Evolutionary conservation across 2,797 vertebrate species (phyloP).

Genomic region (Anisognathus igniventris): DNA sequence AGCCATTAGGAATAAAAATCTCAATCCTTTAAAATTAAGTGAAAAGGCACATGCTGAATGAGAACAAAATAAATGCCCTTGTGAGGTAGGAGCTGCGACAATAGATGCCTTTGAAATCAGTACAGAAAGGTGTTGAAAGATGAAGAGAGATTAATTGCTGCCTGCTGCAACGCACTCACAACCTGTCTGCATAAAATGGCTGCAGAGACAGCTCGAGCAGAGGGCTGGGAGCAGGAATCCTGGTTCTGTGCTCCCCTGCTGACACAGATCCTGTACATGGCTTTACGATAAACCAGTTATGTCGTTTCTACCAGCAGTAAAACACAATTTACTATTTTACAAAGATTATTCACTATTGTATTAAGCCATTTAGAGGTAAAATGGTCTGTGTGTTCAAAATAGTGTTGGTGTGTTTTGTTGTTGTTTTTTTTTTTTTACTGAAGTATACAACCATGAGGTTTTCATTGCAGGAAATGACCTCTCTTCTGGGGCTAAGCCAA

Average conservation of each 20-base stretch:
- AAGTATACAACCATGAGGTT: not conserved
- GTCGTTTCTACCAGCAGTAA: not conserved
- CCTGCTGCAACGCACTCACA: not conserved
- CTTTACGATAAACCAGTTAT: not conserved
- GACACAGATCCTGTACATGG: not conserved
- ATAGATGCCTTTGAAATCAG: constrained; percentile 1
- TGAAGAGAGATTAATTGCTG: not conserved
- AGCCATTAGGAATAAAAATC: not conserved
- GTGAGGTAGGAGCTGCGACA: not conserved
- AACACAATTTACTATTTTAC: not conserved
- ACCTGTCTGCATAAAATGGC: constrained; percentile 15
- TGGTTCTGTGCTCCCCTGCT: not conserved
- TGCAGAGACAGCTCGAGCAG: not conserved
- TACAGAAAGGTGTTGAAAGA: not conserved
- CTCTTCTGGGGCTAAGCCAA: not conserved
- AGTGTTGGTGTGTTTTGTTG: not conserved
- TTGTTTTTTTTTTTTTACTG: not conserved
- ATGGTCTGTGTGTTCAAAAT: not conserved
- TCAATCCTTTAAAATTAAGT: not conserved
- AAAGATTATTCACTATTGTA: not conserved
- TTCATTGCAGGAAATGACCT: not conserved
- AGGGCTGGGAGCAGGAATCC: not conserved
- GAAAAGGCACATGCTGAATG: not conserved
- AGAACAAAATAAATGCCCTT: not conserved
- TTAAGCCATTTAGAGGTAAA: not conserved